Base-by-base conservation (phyloP, 2,888 invertebrate species). In the Plagodis dolabraria region DNA sequence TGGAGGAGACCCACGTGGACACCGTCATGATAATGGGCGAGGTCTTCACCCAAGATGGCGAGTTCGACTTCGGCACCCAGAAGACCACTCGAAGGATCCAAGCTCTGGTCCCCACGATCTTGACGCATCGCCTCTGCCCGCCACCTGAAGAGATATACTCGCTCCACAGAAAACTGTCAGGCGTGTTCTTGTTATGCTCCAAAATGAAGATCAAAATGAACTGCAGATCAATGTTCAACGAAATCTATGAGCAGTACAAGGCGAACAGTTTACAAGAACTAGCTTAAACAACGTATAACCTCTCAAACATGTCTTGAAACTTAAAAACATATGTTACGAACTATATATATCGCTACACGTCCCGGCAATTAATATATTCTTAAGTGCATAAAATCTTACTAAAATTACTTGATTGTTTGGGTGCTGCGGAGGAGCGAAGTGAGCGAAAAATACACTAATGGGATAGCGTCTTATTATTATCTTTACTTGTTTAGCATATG, bases 121-220 rank as follows among this genome's bases (percentile, higher is more conserved):
- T 99, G 53, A 95, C 96, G 47, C 98, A 99, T 80, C 94, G 99
- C 33, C 94, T 99, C 2, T 98, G 98, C 62, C 98, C 99, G 1
- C 99, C 99, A 0, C 99, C 99, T 0, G 99, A 99, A 85, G 99
- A 99, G 90, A 98, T 98, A 70, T 99, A 99, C 90, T 99, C 99
- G 0, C 93, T 99, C 22, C 99, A 99, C 83, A 94, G 99, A 60
- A 99, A 99, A 90, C 93, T 99, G 48, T 98, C 99, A 0, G 99
- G 99, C 0, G 96, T 98, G 10, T 99, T 99, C 87, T 91, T 99
- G 33, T 92, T 99, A 0, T 98, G 98, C 80, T 95, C 98, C 0
- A 98, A 98, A 77, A 93, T 99, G 53, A 95, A 95, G 75, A 95
- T 97, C 0, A 94, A 95, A 72, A 94, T 99, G 74, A 95, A 96